phyloP scores from a whole-genome alignment of 2,888 invertebrate genomes.

The Bruchidius siliquastri region DNA sequence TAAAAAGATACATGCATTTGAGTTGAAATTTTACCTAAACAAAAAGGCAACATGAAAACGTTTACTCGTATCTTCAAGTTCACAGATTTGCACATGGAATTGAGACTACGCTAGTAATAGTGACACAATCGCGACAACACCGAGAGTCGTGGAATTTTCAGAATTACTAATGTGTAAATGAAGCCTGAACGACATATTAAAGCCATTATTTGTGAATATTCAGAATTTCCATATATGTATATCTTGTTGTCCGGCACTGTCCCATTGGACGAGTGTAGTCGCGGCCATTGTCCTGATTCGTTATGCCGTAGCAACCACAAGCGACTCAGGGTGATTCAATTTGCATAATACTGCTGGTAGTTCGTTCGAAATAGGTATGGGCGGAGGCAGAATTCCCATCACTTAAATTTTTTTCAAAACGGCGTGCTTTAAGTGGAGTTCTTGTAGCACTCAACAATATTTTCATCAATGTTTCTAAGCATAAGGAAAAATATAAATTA shows the following conservation, averaged over 20 bases:
- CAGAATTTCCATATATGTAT: not conserved
- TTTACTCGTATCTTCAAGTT: too few relatives aligned
- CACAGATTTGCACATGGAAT: too few relatives aligned
- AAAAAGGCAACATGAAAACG: too few relatives aligned
- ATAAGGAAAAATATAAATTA: too few relatives aligned
- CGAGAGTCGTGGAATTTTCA: too few relatives aligned
- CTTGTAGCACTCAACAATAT: too few relatives aligned
- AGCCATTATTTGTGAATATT: not conserved
- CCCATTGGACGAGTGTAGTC: not conserved
- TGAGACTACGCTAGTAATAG: too few relatives aligned
- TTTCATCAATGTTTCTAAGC: too few relatives aligned
- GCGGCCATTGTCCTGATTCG: not conserved
- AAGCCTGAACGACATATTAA: not conserved
- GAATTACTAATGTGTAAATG: not conserved
- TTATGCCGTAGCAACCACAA: not conserved
- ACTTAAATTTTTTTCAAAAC: not conserved
- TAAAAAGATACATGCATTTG: too few relatives aligned
- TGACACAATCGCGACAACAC: too few relatives aligned
- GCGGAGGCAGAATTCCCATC: not conserved
- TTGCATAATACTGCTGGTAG: not conserved
- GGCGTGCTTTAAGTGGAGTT: too few relatives aligned
- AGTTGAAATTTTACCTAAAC: too few relatives aligned
- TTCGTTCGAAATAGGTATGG: not conserved
- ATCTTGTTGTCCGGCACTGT: not conserved
- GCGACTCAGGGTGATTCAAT: not conserved